phyloP scores from a whole-genome alignment of 2,888 invertebrate genomes.

The Caenorhabditis uteleia region DNA sequence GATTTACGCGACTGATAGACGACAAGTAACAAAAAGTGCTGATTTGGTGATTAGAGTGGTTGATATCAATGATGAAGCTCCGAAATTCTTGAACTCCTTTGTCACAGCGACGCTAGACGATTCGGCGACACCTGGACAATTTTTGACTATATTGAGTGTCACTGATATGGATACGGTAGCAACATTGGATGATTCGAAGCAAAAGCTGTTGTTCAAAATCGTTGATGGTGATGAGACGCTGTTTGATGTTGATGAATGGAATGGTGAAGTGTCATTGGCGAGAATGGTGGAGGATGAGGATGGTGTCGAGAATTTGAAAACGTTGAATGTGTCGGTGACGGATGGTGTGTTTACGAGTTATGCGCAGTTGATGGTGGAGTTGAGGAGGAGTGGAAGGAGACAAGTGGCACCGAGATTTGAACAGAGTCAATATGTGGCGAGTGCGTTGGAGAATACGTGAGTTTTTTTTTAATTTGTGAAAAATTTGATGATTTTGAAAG shows the following conservation, averaged over 20 bases:
- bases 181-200: constrained; percentile 35
- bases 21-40: constrained; percentile 81
- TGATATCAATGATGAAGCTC: constrained; percentile 63
- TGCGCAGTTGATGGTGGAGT: constrained; percentile 73
- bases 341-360: constrained; percentile 93
- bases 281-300: constrained; percentile 53
- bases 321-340: constrained; percentile 89
- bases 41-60: constrained; percentile 65
- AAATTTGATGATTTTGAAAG: too few relatives aligned
- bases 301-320: constrained; percentile 52
- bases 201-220: constrained; percentile 51
- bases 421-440: constrained; percentile 49
- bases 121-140: constrained; percentile 46
- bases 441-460: constrained; percentile 77
- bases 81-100: constrained; percentile 43
- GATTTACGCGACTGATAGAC: constrained; percentile 75
- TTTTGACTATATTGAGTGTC: constrained; percentile 54
- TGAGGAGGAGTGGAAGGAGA: constrained; percentile 35
- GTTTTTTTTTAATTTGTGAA: constrained; percentile 9
- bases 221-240: constrained; percentile 62
- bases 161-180: constrained; percentile 54
- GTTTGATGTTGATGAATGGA: constrained; percentile 46
- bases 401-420: constrained; percentile 55
- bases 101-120: constrained; percentile 41
- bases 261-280: constrained; percentile 55